Base-by-base conservation (phyloP, 2,888 invertebrate genomes). In the Cephalotes varians region DNA sequence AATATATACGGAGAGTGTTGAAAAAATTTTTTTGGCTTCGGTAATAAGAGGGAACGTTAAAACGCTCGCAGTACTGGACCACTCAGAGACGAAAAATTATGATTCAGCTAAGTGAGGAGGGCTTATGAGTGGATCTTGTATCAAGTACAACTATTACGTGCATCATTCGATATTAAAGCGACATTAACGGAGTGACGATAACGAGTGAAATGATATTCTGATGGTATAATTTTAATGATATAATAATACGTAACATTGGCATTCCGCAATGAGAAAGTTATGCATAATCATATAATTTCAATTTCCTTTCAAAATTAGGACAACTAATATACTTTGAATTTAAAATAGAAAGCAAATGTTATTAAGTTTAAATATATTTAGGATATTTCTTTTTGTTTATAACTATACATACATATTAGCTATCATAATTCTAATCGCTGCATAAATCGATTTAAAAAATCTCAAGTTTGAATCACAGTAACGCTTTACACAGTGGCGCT, bases 31-130 rank as follows among this genome's bases (percentile, higher is more conserved):
- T 69, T 54, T 49, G 65, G 60, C 60, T 56, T 44, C 82, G 64
- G 73, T 89, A 89, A 89, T 89, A 82, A 88, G 82, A 85, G 84
- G 80, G 86, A 90, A 90, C 86, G 84, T 79, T 87, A 80, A 87
- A 86, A 86, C 83, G 82, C 80, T 81, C 81, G 64, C 69, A 79
- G 76, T 72, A 54, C 82, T 28, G 54, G 62, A 73, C 56, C 86
- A 87, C 84, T 89, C 87, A 85, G 62, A 76, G 62, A 81, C 74
- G 84, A 81, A 79, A 80, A 88, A 85, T 87, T 86, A 79, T 83
- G 87, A 64, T 71, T 69, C 71, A 31, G 44, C 21, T 18, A 56
- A 81, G 71, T 81, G 37, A 72, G 34, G 40, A 65, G 40, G 7
- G n/a, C 37, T 74, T 65, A 67, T 58, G 82, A 25, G 25, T 18